These are phyloP conservation scores for Tretioscincus oriximinensis DNA, from an alignment of 2,113 vertebrate genomes.

Conservation along the genomic window DNA sequence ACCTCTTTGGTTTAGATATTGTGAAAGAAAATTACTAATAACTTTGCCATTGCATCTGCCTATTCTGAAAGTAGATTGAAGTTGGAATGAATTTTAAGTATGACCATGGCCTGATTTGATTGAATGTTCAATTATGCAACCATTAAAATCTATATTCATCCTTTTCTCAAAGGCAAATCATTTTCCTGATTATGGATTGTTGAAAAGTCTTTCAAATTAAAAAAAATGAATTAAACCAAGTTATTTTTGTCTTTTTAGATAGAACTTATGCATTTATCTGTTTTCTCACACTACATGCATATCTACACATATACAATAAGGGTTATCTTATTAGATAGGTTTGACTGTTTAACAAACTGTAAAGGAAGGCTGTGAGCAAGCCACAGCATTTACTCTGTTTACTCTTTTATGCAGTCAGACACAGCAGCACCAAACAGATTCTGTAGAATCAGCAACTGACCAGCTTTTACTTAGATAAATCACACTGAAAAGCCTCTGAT, in stretches of 20 bases:
- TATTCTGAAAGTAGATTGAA: too few species aligned
- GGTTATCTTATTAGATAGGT: background rate
- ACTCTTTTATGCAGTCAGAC: background rate
- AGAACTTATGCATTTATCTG: background rate
- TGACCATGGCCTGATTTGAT: too few species aligned
- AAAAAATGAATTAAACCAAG: too few species aligned
- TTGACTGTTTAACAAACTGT: background rate
- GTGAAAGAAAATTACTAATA: too few species aligned
- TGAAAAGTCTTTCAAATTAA: too few species aligned
- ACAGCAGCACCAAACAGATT: background rate
- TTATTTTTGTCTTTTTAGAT: background rate
- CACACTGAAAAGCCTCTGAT: constrained; percentile 23
- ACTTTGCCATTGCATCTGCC: too few species aligned
- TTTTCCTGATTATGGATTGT: too few species aligned
- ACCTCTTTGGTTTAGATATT: too few species aligned
- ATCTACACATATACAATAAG: background rate
- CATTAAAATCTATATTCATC: too few species aligned
- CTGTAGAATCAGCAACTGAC: background rate
- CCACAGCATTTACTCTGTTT: background rate
- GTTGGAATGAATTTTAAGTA: too few species aligned
- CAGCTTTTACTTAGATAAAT: constrained; percentile 26
- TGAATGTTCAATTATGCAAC: too few species aligned
- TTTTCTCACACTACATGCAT: background rate
- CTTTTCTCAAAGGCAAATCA: too few species aligned
- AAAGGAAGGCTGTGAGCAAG: constrained; percentile 11